phyloP scores from a whole-genome alignment of 2,797 vertebrate genomes.

The Calcarius lapponicus region DNA sequence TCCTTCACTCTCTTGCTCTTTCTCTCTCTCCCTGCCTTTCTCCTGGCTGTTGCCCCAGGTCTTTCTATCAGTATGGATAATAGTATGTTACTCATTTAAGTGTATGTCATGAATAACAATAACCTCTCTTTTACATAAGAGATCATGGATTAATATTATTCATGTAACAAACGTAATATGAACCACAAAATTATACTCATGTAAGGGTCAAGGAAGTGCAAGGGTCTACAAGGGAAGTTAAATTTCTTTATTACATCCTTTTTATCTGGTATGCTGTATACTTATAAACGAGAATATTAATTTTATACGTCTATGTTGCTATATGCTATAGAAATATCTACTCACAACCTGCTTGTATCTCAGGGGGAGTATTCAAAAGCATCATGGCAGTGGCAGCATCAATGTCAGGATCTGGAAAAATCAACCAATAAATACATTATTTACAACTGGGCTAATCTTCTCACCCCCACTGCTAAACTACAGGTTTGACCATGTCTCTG shows the following conservation, averaged over 20 bases:
- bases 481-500: constrained; percentile 43
- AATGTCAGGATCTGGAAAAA: constrained; percentile 84
- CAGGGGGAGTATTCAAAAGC: constrained; percentile 86
- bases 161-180: constrained; percentile 28
- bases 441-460: constrained; percentile 72
- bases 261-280: constrained; percentile 39
- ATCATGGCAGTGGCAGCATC: constrained; percentile 85
- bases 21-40: constrained; percentile 25
- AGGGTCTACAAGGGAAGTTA: constrained; percentile 26
- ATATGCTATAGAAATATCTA: constrained; percentile 83
- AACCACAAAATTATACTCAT: constrained; percentile 50
- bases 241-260: constrained; percentile 60
- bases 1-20: constrained; percentile 12
- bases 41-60: constrained; percentile 35
- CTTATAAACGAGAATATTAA: constrained; percentile 71
- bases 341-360: constrained; percentile 86
- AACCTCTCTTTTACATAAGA: constrained; percentile 45
- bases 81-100: neutral
- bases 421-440: constrained; percentile 86
- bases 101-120: constrained; percentile 60
- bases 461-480: constrained; percentile 54
- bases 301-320: constrained; percentile 77
- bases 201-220: constrained; percentile 45
- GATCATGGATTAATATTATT: constrained; percentile 43
- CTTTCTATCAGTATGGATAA: constrained; percentile 14